These are phyloP conservation scores for Mythimna pallens DNA, from an alignment of 2,888 invertebrate genomes.

Conservation along the genomic window DNA sequence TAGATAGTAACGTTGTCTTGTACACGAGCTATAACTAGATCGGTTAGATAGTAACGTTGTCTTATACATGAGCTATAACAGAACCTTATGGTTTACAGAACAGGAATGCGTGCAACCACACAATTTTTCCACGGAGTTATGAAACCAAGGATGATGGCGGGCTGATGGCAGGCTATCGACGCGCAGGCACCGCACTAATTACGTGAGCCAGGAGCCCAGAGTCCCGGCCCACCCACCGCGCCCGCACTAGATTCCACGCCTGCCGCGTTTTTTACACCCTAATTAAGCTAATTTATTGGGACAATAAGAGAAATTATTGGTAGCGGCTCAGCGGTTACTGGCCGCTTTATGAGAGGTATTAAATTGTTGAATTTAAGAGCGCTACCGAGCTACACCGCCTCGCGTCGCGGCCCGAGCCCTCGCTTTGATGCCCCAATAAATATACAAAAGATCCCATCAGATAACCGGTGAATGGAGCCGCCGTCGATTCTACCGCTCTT, in stretches of 20 bases:
- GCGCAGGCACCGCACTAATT: conserved; percentile 49
- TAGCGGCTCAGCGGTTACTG: conserved; percentile 74
- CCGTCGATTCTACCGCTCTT: conserved; percentile 66
- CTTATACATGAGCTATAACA: not conserved
- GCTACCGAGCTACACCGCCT: conserved; percentile 86
- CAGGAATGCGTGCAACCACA: conserved; percentile 19
- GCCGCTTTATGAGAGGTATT: conserved; percentile 87
- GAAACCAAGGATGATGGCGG: not conserved
- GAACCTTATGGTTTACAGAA: not conserved
- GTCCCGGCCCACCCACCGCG: conserved; percentile 83
- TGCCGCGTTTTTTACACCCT: conserved; percentile 87
- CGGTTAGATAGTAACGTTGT: conserved; percentile 9
- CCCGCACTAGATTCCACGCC: conserved; percentile 86
- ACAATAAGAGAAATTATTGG: conserved; percentile 88
- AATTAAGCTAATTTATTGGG: conserved; percentile 90
- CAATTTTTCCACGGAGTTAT: not conserved
- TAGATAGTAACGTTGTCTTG: not conserved
- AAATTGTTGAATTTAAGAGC: conserved; percentile 83
- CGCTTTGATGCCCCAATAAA: conserved; percentile 84
- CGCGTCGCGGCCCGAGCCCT: conserved; percentile 52
- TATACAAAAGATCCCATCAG: conserved; percentile 84
- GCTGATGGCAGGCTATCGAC: not conserved
- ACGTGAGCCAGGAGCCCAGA: conserved; percentile 46
- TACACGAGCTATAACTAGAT: not conserved
- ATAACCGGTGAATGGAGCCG: conserved; percentile 76